These are phyloP conservation scores for Leucophenga varia DNA, from an alignment of 1,140 invertebrate species.

Conservation along the genomic window DNA sequence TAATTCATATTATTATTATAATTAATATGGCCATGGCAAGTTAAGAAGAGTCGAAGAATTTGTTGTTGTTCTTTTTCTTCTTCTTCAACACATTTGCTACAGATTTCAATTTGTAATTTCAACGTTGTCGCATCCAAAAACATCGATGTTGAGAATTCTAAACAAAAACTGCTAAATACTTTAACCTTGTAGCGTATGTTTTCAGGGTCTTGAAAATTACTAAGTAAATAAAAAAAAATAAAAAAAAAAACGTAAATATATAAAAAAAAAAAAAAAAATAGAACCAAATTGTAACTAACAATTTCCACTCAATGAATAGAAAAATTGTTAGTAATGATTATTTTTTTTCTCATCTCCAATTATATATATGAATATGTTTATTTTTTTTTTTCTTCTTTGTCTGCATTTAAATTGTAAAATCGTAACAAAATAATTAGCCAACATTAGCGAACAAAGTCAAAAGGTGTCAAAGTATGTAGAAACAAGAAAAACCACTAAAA, in stretches of 20 bases:
- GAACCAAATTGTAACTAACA: constrained; percentile 28
- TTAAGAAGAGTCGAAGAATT: constrained; percentile 19
- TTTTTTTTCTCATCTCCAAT: not conserved
- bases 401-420: constrained; percentile 19
- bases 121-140: too few relatives aligned
- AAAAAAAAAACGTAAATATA: too few relatives aligned
- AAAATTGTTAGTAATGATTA: constrained; percentile 50
- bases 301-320: constrained; percentile 54
- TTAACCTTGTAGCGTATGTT: constrained; percentile 37
- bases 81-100: not conserved
- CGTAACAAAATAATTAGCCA: constrained; percentile 53
- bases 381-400: constrained; percentile 6
- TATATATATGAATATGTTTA: constrained; percentile 15
- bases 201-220: constrained; percentile 52
- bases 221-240: constrained; percentile 22
- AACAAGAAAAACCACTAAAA: constrained; percentile 19
- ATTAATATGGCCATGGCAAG: constrained; percentile 46
- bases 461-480: constrained; percentile 24
- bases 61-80: constrained; percentile 11
- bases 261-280: constrained; percentile 7
- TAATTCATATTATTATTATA: constrained; percentile 54
- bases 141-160: too few relatives aligned
- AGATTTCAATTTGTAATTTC: too few relatives aligned
- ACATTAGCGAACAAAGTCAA: constrained; percentile 36
- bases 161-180: constrained; percentile 47